Base-by-base conservation (phyloP, 2,797 vertebrate species). In the Platyrinchus mystaceus region DNA sequence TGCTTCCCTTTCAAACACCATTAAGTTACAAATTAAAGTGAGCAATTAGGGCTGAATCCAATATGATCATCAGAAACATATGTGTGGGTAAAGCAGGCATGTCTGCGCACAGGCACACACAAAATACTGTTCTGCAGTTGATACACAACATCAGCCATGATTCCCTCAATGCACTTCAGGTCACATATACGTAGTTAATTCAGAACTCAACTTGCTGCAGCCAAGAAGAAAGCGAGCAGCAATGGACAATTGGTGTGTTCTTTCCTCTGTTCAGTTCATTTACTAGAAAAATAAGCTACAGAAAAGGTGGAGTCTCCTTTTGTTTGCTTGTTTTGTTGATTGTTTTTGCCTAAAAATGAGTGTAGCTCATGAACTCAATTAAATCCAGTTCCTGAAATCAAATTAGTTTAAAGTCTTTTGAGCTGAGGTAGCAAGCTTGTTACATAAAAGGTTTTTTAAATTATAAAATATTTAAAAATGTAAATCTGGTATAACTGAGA, bases 101-200 rank as follows among this genome's bases (percentile, higher is more conserved):
- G 17, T 55, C n/a, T 14, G 14, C 12, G 15, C 32, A 12, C 3
- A 5, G 24, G 17, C 14, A 26, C 18, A 37, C 27, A 13, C 36
- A 22, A 3, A 63, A 53, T 27, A 9, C 20, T 66, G 17, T 34
- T 59, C 53, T 79, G 59, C 34, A n/a, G 2, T 23, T 30, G 17
- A 15, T 3, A 15, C 0, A 3, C 34, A 6, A 2, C 20, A 27
- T 30, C 3, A 3, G 26, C 19, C 0, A 0, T 2, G 3, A 23
- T 28, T 34, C 13, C 19, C 11, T 46, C 20, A 2, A 24, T 47
- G 43, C 16, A 2, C 32, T 47, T 47, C 39, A 43, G 17, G 20
- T 44, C 32, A 37, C 46, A n/a, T 22, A 6, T 0, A 0, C 0
- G 6, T 13, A 15, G 23, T 27, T 41, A 36, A 28, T 39, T 69